Conservation (phyloP, 2,113 vertebrate genomes). For the Esox niger region DNA sequence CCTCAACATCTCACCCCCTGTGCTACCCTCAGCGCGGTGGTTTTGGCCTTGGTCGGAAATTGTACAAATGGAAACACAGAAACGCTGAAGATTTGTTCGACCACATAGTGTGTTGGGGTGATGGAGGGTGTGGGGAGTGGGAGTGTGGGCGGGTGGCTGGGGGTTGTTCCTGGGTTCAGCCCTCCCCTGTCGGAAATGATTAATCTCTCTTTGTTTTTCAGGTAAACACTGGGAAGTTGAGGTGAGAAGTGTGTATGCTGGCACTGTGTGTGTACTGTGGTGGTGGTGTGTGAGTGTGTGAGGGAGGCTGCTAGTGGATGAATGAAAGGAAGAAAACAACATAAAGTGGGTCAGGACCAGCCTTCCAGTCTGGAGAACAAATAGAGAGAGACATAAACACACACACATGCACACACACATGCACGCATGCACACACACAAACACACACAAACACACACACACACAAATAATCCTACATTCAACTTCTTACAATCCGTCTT, state of each 20-base stretch:
- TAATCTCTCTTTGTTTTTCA: constrained; percentile 56
- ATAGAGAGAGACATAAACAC: constrained; percentile 4
- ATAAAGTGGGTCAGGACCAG: constrained; percentile 61
- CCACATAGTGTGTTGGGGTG: no score
- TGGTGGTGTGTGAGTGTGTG: no score
- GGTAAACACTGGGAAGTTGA: constrained; percentile 54
- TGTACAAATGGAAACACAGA: no score
- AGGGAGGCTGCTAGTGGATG: constrained; percentile 25
- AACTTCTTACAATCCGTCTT: no score
- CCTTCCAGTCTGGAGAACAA: constrained; percentile 17
- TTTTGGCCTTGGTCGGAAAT: no score
- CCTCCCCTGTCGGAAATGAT: constrained; percentile 54
- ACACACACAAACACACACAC: constrained; percentile 13
- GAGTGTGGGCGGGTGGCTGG: no score
- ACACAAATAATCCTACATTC: neutral
- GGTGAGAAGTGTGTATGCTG: neutral
- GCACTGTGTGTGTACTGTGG: no score
- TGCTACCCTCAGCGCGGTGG: no score
- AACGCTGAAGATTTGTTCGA: no score
- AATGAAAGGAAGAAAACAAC: constrained; percentile 50
- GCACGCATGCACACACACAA: constrained; percentile 7
- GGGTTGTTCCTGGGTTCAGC: constrained; percentile 30
- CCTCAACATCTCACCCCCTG: no score
- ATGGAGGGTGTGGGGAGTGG: no score
- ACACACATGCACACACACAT: constrained; percentile 6